A percentile compares a stretch with the other conserved stretches of the same genome.
Conservation (phyloP, 2,888 invertebrate species). For the Sipunculus nudus region DNA sequence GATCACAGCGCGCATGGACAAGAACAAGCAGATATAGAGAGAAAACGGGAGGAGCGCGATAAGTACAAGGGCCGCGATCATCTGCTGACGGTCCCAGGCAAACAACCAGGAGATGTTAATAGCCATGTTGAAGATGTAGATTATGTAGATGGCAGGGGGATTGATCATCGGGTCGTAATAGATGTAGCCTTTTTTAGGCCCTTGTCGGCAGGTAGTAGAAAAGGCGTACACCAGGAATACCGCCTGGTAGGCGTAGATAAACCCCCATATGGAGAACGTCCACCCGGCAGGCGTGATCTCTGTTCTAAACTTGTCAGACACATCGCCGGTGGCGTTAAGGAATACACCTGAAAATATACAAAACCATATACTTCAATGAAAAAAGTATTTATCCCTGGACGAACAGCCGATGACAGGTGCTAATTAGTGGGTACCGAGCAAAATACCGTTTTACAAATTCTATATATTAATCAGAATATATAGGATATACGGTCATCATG, state of each 20-base stretch:
- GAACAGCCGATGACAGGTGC: no score
- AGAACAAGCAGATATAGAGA: slow-evolving; percentile 43
- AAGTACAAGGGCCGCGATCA: slow-evolving; percentile 42
- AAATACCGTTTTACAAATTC: no score
- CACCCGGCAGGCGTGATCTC: slow-evolving; percentile 54
- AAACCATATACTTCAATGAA: no score
- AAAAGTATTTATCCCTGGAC: no score
- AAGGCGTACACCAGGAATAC: slow-evolving; percentile 48
- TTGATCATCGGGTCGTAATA: slow-evolving; percentile 46
- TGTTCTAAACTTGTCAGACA: slow-evolving; percentile 45
- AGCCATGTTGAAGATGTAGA: slow-evolving; percentile 37
- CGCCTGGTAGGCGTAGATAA: slow-evolving; percentile 52
- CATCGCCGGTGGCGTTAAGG: slow-evolving; percentile 39
- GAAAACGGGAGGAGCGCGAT: slow-evolving; percentile 42
- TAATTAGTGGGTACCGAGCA: no score
- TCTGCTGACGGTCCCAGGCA: slow-evolving; percentile 43
- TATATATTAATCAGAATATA: no score
- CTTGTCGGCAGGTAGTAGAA: slow-evolving; percentile 43
- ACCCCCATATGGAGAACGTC: slow-evolving; percentile 57
- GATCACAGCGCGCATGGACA: slow-evolving; percentile 41
- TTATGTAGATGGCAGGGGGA: slow-evolving; percentile 36
- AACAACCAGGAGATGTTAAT: slow-evolving; percentile 48
- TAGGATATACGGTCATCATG: no score
- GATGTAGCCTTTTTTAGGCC: slow-evolving; percentile 38
- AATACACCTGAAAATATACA: slow-evolving; percentile 46